Base-by-base conservation (phyloP, 2,797 vertebrate genomes). In the Pelobates cultripes region DNA sequence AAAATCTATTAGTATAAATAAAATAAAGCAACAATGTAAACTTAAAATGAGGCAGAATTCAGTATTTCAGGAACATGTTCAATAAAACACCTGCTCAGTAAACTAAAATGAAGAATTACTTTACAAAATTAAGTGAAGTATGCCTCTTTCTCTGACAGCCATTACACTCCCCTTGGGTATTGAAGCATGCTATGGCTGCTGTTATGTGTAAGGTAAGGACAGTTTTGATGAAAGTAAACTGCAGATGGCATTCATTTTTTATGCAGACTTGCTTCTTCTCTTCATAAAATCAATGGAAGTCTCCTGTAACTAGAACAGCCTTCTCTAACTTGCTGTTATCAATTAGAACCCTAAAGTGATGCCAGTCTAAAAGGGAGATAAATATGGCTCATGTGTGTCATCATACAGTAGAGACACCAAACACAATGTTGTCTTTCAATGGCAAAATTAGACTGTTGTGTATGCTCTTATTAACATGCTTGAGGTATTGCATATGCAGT, bases 171-270 rank as follows among this genome's bases (percentile, higher is more conserved):
- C 75, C 80, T 12, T 72, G 80, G 80, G 75, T 44, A 82, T 66
- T 77, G 63, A 51, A 51, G 63, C 17, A 74, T 83, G 53, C 53
- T 74, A 74, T 41, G 47, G 70, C 73, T 73, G 70, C 64, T 61
- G 79, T 69, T 69, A 61, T 63, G 53, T 74, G 64, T 74, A 73
- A 82, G 53, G 43, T 82, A 81, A 78, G 69, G 60, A 68, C 53
- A 74, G 76, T 74, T 73, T 68, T 74, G 76, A 83, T 83, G 47
- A 83, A 83, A 83, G 66, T 12, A 77, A 79, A 75, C 77, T 75
- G 71, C 77, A 83, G 81, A 78, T 79, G 81, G 81, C 68, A 78
- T 73, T 83, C 44, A 75, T 75, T 78, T 78, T 69, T 79, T 75
- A 75, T 79, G 76, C 81, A 83, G 66, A 70, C 71, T 77, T 83